These are phyloP conservation scores for Lacanobia oleracea DNA, from an alignment of 2,888 invertebrate genomes.

Conservation along the genomic window DNA sequence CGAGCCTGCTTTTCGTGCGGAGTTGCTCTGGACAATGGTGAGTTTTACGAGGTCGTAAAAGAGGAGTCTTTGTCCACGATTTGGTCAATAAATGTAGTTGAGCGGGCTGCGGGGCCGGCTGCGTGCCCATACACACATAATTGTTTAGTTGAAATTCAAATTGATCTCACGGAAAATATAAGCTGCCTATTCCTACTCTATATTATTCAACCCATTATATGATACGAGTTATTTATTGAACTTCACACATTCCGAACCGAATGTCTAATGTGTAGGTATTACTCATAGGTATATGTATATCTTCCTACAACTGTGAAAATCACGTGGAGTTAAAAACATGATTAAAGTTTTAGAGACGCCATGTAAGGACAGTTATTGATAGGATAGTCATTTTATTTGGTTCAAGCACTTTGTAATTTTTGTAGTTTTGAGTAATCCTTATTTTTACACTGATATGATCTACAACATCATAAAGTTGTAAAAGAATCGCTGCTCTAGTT, in stretches of 20 bases:
- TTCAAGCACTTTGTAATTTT: slow-evolving; percentile 14
- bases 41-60: slow-evolving; percentile 86
- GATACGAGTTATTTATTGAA: slow-evolving; percentile 54
- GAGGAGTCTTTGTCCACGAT: slow-evolving; percentile 84
- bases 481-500: not conserved
- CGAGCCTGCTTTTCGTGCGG: slow-evolving; percentile 82
- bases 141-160: slow-evolving; percentile 66
- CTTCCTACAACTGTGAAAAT: slow-evolving; percentile 12
- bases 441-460: not conserved
- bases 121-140: slow-evolving; percentile 48
- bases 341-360: slow-evolving; percentile 43
- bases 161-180: slow-evolving; percentile 62
- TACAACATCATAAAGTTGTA: not conserved
- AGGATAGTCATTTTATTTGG: slow-evolving; percentile 21
- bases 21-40: slow-evolving; percentile 82
- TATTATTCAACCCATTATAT: slow-evolving; percentile 42
- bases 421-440: not conserved
- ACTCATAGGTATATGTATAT: slow-evolving; percentile 8
- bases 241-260: slow-evolving; percentile 53
- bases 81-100: slow-evolving; percentile 82
- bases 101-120: slow-evolving; percentile 67
- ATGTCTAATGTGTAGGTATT: slow-evolving; percentile 27
- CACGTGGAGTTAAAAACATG: slow-evolving; percentile 31
- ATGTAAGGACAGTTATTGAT: slow-evolving; percentile 32
- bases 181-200: slow-evolving; percentile 45